Conservation (phyloP, 1,140 invertebrate species). For the Hormaphis cornu region DNA sequence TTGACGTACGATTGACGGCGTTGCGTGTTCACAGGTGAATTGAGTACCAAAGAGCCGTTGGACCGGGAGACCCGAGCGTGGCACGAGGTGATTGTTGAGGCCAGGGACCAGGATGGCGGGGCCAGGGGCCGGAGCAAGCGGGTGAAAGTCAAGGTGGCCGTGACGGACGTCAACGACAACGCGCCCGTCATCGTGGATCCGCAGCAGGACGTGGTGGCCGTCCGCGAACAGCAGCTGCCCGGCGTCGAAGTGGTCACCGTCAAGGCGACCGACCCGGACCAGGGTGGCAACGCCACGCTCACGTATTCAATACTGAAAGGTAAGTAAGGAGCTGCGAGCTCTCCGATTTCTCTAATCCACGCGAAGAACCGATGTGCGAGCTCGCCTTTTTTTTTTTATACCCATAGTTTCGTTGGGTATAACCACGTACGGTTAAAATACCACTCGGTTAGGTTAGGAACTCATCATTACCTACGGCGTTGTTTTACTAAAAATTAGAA, state of each 20-base stretch:
- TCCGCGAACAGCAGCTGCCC: conserved; percentile 76
- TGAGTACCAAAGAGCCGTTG: conserved; percentile 66
- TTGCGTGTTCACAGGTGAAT: conserved; percentile 56
- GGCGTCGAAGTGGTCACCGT: conserved; percentile 76
- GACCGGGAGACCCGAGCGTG: conserved; percentile 70
- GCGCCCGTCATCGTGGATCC: conserved; percentile 78
- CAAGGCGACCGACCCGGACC: conserved; percentile 74
- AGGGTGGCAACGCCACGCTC: conserved; percentile 77
- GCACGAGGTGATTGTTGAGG: conserved; percentile 76
- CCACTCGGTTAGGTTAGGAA: too few relatives aligned
- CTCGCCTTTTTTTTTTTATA: neutral
- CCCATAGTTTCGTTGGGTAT: neutral
- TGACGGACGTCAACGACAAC: conserved; percentile 85
- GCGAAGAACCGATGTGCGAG: neutral
- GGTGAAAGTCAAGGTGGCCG: conserved; percentile 61
- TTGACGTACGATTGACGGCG: neutral
- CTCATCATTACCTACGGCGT: too few relatives aligned
- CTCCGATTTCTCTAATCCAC: conserved; percentile 20
- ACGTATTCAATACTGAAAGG: conserved; percentile 77
- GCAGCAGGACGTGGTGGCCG: conserved; percentile 73
- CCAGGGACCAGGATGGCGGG: conserved; percentile 63
- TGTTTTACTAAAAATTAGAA: too few relatives aligned
- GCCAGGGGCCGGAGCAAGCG: conserved; percentile 60
- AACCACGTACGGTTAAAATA: too few relatives aligned
- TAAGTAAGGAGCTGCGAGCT: conserved; percentile 36